Evolutionary conservation across 2,113 vertebrate species (phyloP).

Genomic region (Eretmochelys imbricata): DNA sequence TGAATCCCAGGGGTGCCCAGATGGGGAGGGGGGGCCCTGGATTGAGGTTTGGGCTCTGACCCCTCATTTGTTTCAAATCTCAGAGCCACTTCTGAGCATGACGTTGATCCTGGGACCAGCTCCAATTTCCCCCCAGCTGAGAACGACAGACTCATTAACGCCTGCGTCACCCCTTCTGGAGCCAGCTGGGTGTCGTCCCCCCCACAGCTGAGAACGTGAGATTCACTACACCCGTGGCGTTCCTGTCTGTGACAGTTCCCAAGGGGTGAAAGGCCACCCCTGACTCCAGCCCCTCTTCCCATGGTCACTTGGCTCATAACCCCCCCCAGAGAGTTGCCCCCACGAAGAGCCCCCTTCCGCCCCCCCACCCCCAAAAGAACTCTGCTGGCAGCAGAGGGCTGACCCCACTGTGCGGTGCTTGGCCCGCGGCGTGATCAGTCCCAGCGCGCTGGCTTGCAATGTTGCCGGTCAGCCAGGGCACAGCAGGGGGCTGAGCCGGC

Average conservation of each 20-base stretch:
- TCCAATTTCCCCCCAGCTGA: neutral
- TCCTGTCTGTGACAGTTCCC: neutral
- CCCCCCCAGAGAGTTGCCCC: neutral
- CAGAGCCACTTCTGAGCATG: neutral
- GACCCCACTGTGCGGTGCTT: no score
- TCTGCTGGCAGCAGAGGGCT: neutral
- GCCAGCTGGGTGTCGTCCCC: neutral
- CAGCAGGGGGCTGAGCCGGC: neutral
- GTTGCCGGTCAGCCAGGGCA: no score
- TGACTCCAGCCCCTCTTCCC: neutral
- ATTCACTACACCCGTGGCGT: neutral
- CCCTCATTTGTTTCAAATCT: neutral
- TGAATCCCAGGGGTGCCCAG: neutral
- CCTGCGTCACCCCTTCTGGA: neutral
- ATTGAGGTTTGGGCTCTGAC: neutral
- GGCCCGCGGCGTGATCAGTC: no score
- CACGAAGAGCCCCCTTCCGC: no score
- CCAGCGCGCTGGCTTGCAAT: no score
- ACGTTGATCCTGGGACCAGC: neutral
- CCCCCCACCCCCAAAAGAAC: no score
- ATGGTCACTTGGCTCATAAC: neutral
- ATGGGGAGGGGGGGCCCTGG: neutral
- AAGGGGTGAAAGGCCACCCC: neutral
- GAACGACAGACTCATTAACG: neutral
- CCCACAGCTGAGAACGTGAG: neutral